Percentiles rank a stretch among this genome's conserved stretches.
These are phyloP conservation scores for Rhagoletis zephyria DNA, from an alignment of 1,140 invertebrate species.

Conservation along the genomic window DNA sequence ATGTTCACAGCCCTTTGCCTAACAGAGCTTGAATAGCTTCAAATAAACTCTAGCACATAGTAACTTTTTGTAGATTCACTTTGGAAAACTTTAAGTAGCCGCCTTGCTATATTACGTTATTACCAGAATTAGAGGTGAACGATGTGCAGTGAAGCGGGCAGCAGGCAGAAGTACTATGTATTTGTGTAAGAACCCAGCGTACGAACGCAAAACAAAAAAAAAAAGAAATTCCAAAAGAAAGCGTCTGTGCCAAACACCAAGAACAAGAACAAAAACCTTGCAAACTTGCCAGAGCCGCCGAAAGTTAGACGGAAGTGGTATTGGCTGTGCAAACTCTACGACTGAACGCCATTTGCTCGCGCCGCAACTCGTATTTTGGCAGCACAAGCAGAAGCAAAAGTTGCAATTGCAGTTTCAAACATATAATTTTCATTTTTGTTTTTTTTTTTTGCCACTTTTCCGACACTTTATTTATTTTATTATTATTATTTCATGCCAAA, in stretches of 20 bases:
- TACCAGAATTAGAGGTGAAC: neutral
- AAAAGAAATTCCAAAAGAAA: neutral
- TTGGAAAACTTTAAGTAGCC: slow-evolving; percentile 15
- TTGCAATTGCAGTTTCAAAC: slow-evolving; percentile 30
- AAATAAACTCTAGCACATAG: neutral
- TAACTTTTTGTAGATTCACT: neutral
- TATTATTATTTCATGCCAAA: neutral
- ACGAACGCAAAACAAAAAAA: neutral
- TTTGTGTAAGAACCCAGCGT: too few species aligned
- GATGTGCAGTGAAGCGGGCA: neutral
- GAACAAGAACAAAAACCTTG: neutral
- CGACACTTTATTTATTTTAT: neutral
- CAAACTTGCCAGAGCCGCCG: neutral
- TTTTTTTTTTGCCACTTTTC: neutral
- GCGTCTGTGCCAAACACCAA: neutral
- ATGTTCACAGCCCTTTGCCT: neutral
- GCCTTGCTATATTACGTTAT: neutral
- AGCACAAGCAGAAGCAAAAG: neutral
- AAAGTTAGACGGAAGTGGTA: slow-evolving; percentile 1
- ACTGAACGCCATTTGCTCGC: neutral
- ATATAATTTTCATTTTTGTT: slow-evolving; percentile 39
- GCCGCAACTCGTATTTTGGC: neutral
- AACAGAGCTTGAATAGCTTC: neutral
- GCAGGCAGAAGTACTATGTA: neutral
- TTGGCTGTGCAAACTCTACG: neutral